Base-by-base conservation (phyloP, 2,888 invertebrate genomes). In the Drosophila fungiperda region DNA sequence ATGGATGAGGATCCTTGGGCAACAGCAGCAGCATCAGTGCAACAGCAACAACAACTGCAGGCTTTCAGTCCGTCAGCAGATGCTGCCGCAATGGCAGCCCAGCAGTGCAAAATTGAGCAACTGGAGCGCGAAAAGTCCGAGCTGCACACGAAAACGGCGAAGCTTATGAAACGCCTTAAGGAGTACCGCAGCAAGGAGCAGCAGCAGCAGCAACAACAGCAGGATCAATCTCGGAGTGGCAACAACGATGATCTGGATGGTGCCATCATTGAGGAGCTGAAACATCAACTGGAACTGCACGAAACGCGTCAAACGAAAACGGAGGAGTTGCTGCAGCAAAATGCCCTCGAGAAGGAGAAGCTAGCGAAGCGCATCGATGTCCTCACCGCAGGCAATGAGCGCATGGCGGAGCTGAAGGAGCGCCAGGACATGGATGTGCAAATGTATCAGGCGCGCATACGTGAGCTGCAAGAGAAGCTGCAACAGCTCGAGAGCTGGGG, bases 81-180 rank as follows among this genome's bases (percentile, higher is more conserved):
- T 57, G 42, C n/a, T 48, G 45, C 53, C 2, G 71, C 63, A 4
- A 54, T 52, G 2, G 55, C 76, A n/a, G 52, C 52, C 3, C 15
- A 73, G 52, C 62, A 57, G 4, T 33, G 49, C 3, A 94, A 94
- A 82, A 94, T 96, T n/a, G 92, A 94, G 35, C 94, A 94, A 63
- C 93, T 96, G 7, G 94, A 95, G 81, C 91, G 94, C 63, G 96
- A 96, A 80, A 94, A 96, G 11, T 94, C 95, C 75, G 93, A 95
- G 35, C 93, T 95, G 70, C 96, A 96, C 91, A 93, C 95, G 0
- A 97, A 97, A 91, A 95, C 96, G 36, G 95, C 95, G 2, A 98
- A 97, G 93, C 94, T 97, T 77, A 94, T 98, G 81, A 96, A 96
- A 86, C 98, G 97, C 92, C 93, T 98, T 50, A 98, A 97, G 92